Evolutionary conservation across 2,797 vertebrate genomes (phyloP).

Genomic region (Sebastes iracundus): DNA sequence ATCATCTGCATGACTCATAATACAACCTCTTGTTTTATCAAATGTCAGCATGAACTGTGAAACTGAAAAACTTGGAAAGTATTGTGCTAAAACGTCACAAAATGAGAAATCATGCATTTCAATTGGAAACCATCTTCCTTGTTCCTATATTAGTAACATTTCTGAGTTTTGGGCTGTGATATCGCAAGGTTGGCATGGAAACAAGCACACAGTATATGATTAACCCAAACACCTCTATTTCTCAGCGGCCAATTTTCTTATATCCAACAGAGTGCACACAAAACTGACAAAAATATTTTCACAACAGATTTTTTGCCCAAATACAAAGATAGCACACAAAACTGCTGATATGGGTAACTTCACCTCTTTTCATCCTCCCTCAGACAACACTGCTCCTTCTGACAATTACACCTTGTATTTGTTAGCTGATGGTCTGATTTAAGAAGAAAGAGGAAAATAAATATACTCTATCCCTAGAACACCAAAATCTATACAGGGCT

Average conservation of each 20-base stretch:
- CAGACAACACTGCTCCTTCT: not conserved
- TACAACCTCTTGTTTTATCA: not conserved
- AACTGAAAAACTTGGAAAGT: slow-evolving; percentile 7
- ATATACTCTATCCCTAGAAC: not conserved
- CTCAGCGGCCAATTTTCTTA: slow-evolving; percentile 43
- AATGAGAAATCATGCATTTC: slow-evolving; percentile 16
- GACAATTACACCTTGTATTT: not conserved
- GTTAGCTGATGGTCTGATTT: not conserved
- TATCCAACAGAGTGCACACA: slow-evolving; percentile 20
- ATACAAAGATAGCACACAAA: not conserved
- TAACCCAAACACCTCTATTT: slow-evolving; percentile 62
- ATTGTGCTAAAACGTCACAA: slow-evolving; percentile 13
- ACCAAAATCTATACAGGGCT: not conserved
- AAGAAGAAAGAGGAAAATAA: not conserved
- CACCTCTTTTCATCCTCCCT: not conserved
- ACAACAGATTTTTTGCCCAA: slow-evolving; percentile 3
- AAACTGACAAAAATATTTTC: slow-evolving; percentile 23
- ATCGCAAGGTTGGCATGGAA: slow-evolving; percentile 74
- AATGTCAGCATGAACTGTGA: slow-evolving; percentile 1
- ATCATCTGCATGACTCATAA: not conserved
- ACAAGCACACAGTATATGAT: slow-evolving; percentile 64
- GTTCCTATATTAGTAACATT: slow-evolving; percentile 51
- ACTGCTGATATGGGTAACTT: not conserved
- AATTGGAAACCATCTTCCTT: slow-evolving; percentile 21
- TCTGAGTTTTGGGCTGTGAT: slow-evolving; percentile 36